These are phyloP conservation scores for Colostygia pectinataria DNA, from an alignment of 2,888 invertebrate genomes.

Conservation along the genomic window DNA sequence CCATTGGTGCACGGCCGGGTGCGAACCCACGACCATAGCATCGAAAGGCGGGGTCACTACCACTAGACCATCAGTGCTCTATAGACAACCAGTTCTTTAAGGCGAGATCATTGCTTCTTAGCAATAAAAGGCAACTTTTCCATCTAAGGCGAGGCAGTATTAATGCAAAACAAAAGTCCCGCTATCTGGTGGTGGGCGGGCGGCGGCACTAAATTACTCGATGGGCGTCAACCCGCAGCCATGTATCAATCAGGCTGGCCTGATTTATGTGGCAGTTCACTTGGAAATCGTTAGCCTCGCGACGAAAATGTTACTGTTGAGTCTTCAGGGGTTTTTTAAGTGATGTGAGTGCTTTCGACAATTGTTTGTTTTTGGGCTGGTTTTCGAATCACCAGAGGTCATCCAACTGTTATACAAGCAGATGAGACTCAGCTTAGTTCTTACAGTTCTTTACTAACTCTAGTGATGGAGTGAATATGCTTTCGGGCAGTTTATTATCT, in stretches of 20 bases:
- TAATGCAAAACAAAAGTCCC: constrained; percentile 82
- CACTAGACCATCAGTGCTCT: too few species aligned
- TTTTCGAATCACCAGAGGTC: not conserved
- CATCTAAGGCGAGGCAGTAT: constrained; percentile 60
- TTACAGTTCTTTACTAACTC: too few species aligned
- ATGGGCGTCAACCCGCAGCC: constrained; percentile 84
- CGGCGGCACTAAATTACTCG: constrained; percentile 85
- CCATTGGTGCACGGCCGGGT: too few species aligned
- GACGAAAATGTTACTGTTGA: constrained; percentile 79
- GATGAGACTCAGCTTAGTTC: too few species aligned
- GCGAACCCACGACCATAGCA: too few species aligned
- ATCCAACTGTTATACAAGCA: too few species aligned
- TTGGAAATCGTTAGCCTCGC: constrained; percentile 81
- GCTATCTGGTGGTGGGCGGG: constrained; percentile 83
- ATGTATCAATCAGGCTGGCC: constrained; percentile 80
- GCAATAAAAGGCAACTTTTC: constrained; percentile 27
- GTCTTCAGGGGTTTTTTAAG: constrained; percentile 58
- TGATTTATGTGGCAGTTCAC: constrained; percentile 82
- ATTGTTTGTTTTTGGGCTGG: constrained; percentile 38
- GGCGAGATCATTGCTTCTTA: too few species aligned
- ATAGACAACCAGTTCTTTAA: too few species aligned
- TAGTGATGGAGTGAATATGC: too few species aligned
- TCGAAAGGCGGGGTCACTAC: too few species aligned
- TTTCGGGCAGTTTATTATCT: too few species aligned
- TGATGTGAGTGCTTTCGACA: constrained; percentile 41